Percentiles rank a stretch among this genome's conserved stretches.
Conservation (phyloP, 2,888 invertebrate genomes). For the Latheticus oryzae region DNA sequence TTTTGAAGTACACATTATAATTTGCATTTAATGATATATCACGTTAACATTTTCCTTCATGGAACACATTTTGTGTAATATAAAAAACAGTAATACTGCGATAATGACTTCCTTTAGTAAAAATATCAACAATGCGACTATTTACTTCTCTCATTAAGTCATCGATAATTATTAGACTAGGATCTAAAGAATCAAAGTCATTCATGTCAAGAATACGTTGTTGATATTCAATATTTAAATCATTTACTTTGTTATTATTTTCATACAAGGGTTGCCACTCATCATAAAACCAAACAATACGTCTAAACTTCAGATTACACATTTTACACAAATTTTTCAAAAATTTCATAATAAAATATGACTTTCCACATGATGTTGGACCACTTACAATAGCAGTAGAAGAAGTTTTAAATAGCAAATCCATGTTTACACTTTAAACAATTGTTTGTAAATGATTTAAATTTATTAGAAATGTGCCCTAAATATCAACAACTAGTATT, state of each 20-base stretch:
- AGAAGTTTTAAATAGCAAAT: conserved; percentile 8
- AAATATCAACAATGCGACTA: conserved; percentile 42
- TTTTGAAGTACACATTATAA: conserved; percentile 48
- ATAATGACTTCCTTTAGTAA: conserved; percentile 45
- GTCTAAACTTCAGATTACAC: conserved; percentile 28
- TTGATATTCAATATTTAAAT: conserved; percentile 15
- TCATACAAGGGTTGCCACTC: conserved; percentile 23
- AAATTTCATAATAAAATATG: conserved; percentile 28
- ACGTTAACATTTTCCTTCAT: conserved; percentile 45
- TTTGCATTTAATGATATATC: conserved; percentile 47
- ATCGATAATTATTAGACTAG: conserved; percentile 36
- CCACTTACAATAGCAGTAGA: conserved; percentile 30
- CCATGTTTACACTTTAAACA: conserved; percentile 5
- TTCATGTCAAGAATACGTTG: conserved; percentile 30
- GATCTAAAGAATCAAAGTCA: conserved; percentile 21
- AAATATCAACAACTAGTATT: too few species aligned
- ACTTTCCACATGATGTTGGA: conserved; percentile 34
- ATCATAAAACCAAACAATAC: conserved; percentile 27
- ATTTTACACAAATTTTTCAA: conserved; percentile 21
- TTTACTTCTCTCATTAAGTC: conserved; percentile 34
- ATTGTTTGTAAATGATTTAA: too few species aligned
- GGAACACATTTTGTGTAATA: conserved; percentile 48
- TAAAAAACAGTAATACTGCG: conserved; percentile 32
- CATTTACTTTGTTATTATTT: neutral
- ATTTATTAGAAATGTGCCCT: too few species aligned